These are phyloP conservation scores for Anadara kagoshimensis DNA, from an alignment of 1,140 invertebrate species.

Conservation along the genomic window DNA sequence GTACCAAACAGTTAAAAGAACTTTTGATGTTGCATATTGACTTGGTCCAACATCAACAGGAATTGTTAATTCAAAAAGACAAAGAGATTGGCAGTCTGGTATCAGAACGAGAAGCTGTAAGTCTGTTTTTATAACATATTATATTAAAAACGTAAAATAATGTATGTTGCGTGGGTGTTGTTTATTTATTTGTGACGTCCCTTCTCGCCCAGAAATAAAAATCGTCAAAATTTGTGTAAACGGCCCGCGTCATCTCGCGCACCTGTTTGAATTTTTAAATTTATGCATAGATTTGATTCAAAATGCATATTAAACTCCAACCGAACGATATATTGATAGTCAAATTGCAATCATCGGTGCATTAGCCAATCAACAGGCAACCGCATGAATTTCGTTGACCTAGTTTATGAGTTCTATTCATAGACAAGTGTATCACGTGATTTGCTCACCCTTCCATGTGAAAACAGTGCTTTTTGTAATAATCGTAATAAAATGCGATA, in stretches of 20 bases:
- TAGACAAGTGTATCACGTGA: constrained; percentile 1
- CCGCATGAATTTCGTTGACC: too few relatives aligned
- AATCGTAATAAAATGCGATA: neutral
- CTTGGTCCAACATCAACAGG: constrained; percentile 59
- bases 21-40: constrained; percentile 55
- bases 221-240: too few relatives aligned
- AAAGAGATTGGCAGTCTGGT: constrained; percentile 50
- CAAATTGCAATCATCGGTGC: neutral
- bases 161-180: neutral
- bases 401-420: neutral
- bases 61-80: constrained; percentile 51
- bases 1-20: constrained; percentile 51
- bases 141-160: neutral
- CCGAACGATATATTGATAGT: too few relatives aligned
- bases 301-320: too few relatives aligned
- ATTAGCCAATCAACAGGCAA: constrained; percentile 5
- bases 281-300: too few relatives aligned
- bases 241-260: too few relatives aligned
- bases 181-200: constrained; percentile 1
- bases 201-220: neutral
- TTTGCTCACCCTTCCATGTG: neutral
- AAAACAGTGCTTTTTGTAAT: neutral
- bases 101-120: constrained; percentile 52
- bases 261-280: too few relatives aligned
- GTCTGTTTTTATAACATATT: neutral